Evolutionary conservation across 2,888 invertebrate species (phyloP), one percentile per base, ranked within the genome.

Genomic region (Ptilodon capucinus): DNA sequence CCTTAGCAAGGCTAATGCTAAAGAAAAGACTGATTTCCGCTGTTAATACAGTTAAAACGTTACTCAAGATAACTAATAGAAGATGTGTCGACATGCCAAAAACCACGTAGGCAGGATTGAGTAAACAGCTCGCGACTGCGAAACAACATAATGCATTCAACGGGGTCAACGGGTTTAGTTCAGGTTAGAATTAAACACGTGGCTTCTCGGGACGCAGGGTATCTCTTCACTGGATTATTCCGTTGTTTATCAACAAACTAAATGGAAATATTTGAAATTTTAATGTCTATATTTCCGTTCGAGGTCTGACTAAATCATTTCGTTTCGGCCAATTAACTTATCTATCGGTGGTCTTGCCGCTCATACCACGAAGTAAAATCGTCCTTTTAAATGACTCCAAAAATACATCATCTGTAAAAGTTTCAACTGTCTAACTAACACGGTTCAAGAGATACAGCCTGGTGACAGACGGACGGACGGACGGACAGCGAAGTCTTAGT

Each of bases 221-320:
- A n/a, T 2, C 11, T n/a, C 28, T 28, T n/a, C n/a, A 8, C 28
- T 5, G 28, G 28, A 57, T 51, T 62, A 57, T 68, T 70, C 68
- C 66, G 61, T 48, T 63, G 58, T 59, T 60, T 68, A 54, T 64
- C 25, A 38, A 38, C 30, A 48, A 48, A 46, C 23, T 36, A 40
- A 32, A 30, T 18, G 30, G 11, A 30, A 17, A 41, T 9, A 21
- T 19, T 18, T 19, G 21, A 7, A n/a, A 25, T 25, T 25, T 40
- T 2, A 28, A 28, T 28, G 28, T 3, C 28, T 28, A 0, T 8
- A 11, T 28, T 28, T n/a, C n/a, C n/a, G n/a, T n/a, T n/a, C 2
- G 4, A 28, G 5, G 7, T 23, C n/a, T 4, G n/a, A n/a, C 11
- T 8, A 1, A 4, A 4, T 28, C 2, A 28, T 28, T n/a, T 28